phyloP scores from a whole-genome alignment of 2,797 vertebrate species.

The Pseudopleuronectes americanus region DNA sequence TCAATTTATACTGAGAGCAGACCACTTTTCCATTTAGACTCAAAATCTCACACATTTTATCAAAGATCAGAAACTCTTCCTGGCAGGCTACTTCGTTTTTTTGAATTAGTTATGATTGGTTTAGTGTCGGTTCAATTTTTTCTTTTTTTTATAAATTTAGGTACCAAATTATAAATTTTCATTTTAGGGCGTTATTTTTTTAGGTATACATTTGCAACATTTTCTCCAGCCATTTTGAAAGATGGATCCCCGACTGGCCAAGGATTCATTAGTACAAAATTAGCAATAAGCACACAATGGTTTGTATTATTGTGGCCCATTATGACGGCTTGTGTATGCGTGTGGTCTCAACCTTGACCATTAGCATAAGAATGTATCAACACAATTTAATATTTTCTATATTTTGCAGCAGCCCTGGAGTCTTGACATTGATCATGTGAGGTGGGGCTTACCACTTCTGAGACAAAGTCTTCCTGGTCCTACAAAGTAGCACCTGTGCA shows the following conservation, averaged over 20 bases:
- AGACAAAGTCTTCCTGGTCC: slow-evolving; percentile 38
- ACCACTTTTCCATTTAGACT: slow-evolving; percentile 29
- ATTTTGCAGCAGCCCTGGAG: slow-evolving; percentile 15
- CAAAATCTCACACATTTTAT: slow-evolving; percentile 18
- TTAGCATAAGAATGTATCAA: not conserved
- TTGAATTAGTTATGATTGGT: slow-evolving; percentile 12
- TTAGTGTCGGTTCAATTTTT: not conserved
- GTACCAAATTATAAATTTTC: not conserved
- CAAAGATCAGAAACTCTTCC: slow-evolving; percentile 50
- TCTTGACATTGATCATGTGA: slow-evolving; percentile 14
- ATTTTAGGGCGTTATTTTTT: too few species aligned
- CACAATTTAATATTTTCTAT: not conserved
- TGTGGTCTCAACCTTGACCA: slow-evolving; percentile 9
- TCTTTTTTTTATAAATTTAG: not conserved
- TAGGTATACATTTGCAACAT: not conserved
- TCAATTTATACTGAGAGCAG: slow-evolving; percentile 32
- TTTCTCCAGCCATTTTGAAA: slow-evolving; percentile 1
- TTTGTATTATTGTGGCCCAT: not conserved
- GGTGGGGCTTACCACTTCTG: slow-evolving; percentile 38
- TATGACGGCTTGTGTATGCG: not conserved
- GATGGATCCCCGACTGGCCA: not conserved
- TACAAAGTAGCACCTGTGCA: slow-evolving; percentile 62
- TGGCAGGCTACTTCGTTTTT: slow-evolving; percentile 10
- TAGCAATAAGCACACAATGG: not conserved
- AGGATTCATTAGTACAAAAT: not conserved